Conservation (phyloP, 1,140 invertebrate species). For the Hyposmocoma kahamanoa region DNA sequence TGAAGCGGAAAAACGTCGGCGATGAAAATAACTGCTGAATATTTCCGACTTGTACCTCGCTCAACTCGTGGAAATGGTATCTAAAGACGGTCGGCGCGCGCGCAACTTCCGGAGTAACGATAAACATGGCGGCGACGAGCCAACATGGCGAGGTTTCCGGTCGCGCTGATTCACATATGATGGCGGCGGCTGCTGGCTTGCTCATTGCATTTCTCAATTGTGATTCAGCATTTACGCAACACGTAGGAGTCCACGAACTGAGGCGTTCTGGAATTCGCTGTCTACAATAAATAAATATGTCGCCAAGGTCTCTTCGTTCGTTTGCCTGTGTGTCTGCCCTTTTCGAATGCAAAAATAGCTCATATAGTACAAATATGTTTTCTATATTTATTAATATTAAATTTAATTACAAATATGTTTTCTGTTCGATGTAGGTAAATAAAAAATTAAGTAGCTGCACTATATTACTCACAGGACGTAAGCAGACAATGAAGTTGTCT, state of each 20-base stretch:
- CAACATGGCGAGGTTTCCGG: conserved; percentile 70
- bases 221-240: conserved; percentile 68
- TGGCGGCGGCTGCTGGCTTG: conserved; percentile 52
- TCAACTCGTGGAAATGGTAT: conserved; percentile 56
- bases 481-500: no score
- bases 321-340: conserved; percentile 1
- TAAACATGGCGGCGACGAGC: conserved; percentile 64
- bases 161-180: conserved; percentile 64
- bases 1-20: conserved; percentile 62
- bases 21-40: conserved; percentile 60
- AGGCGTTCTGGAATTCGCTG: conserved; percentile 40
- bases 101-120: conserved; percentile 67
- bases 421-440: background rate
- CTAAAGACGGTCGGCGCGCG: conserved; percentile 65
- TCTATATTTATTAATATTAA: background rate
- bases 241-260: conserved; percentile 46
- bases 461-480: background rate
- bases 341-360: background rate
- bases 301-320: background rate
- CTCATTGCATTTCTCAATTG: conserved; percentile 63
- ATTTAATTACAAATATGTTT: background rate
- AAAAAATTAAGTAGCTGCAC: background rate
- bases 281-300: conserved; percentile 39
- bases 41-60: conserved; percentile 60
- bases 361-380: background rate